Evolutionary conservation across 2,797 vertebrate genomes (phyloP).

Genomic region (Cossypha niveicapilla): DNA sequence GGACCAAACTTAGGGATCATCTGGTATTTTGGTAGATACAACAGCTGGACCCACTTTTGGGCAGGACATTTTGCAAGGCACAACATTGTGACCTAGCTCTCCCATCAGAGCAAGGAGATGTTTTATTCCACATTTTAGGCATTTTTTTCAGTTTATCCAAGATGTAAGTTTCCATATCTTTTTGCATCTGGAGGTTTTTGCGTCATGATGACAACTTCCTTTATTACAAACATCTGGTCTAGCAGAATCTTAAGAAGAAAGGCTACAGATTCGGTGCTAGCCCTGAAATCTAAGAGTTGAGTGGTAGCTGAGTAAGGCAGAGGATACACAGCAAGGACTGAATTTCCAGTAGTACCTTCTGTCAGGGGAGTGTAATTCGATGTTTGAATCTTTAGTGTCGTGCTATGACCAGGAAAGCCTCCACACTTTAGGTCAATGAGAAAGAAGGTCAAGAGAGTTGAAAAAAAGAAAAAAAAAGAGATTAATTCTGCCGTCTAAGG

Average conservation of each 20-base stretch:
- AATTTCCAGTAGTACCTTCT: not conserved
- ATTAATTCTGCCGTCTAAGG: not conserved
- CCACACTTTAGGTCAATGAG: no score
- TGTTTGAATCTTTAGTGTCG: no score
- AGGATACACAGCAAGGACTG: not conserved
- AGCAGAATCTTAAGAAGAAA: not conserved
- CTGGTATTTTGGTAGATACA: not conserved
- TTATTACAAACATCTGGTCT: not conserved
- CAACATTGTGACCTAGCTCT: not conserved
- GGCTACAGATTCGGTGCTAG: not conserved
- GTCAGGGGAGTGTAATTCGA: not conserved
- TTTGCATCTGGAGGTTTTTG: not conserved
- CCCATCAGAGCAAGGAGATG: not conserved
- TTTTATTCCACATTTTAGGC: not conserved
- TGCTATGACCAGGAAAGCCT: no score
- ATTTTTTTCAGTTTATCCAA: not conserved
- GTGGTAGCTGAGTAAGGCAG: not conserved
- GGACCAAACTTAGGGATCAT: rapidly evolving
- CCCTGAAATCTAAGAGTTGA: not conserved
- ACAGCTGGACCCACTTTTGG: not conserved
- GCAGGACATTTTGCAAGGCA: not conserved
- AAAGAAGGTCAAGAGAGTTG: not conserved
- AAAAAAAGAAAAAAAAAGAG: not conserved
- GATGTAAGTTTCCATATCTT: not conserved
- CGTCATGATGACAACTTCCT: not conserved